Conservation (phyloP, 2,113 vertebrate species). For the Rhabdornis inornatus region DNA sequence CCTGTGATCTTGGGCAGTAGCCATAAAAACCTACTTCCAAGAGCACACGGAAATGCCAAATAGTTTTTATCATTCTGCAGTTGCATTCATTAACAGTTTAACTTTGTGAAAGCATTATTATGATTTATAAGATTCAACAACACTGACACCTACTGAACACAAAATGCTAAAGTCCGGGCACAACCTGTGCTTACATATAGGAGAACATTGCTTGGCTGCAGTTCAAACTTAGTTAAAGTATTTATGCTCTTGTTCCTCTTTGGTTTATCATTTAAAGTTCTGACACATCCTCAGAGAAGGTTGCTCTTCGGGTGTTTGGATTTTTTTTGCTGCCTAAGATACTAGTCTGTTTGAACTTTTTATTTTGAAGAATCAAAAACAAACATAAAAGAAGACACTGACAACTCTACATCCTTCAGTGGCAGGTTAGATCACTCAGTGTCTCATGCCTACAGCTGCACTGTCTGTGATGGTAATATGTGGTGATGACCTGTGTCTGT, state of each 20-base stretch:
- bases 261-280: neutral
- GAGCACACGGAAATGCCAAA: neutral
- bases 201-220: neutral
- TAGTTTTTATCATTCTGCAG: neutral
- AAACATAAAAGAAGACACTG: neutral
- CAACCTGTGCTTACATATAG: neutral
- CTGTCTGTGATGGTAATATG: neutral
- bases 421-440: neutral
- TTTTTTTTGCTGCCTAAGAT: neutral
- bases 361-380: slow-evolving; percentile 24
- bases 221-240: neutral
- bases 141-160: neutral
- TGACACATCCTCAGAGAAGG: neutral
- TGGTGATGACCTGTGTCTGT: neutral
- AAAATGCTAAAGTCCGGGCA: neutral
- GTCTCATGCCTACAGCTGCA: neutral
- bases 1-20: neutral
- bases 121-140: slow-evolving; percentile 4
- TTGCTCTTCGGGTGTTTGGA: neutral
- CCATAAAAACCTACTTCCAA: neutral
- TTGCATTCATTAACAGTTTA: neutral
- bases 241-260: neutral
- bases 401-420: neutral
- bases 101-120: neutral
- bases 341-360: slow-evolving; percentile 12